Evolutionary conservation across 1,140 invertebrate species (phyloP).

Genomic region (Cryptotermes secundus): DNA sequence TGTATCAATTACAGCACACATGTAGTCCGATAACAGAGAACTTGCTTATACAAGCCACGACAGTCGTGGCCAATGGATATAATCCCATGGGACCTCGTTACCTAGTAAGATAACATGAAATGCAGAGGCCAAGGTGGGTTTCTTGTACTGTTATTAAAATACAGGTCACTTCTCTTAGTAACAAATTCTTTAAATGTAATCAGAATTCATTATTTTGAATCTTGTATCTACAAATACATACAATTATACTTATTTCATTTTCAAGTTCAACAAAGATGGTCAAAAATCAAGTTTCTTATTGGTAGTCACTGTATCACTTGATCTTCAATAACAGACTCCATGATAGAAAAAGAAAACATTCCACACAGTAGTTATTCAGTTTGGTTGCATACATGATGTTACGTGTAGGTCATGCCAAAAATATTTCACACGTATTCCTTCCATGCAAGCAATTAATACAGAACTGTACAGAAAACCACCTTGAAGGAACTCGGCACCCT

Average conservation of each 20-base stretch:
- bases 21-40: not conserved
- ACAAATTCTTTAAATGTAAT: not conserved
- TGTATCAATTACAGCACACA: not conserved
- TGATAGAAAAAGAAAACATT: not conserved
- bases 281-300: not conserved
- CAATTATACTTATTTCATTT: not conserved
- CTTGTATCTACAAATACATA: constrained; percentile 9
- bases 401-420: not conserved
- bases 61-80: not conserved
- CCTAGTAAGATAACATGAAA: not conserved
- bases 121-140: not conserved
- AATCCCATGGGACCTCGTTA: not conserved
- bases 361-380: not conserved
- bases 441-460: too few relatives aligned
- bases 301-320: not conserved
- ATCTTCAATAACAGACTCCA: not conserved
- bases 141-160: constrained; percentile 9
- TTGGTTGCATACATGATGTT: not conserved
- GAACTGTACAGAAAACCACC: too few relatives aligned
- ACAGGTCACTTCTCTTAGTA: not conserved
- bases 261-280: not conserved
- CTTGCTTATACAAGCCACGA: not conserved
- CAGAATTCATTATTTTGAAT: not conserved
- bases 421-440: too few relatives aligned
- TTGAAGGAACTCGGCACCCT: not conserved